Percentiles rank a stretch among this genome's conserved stretches.
Conservation (phyloP, 1,140 invertebrate species). For the Drosophila micromelanica region DNA sequence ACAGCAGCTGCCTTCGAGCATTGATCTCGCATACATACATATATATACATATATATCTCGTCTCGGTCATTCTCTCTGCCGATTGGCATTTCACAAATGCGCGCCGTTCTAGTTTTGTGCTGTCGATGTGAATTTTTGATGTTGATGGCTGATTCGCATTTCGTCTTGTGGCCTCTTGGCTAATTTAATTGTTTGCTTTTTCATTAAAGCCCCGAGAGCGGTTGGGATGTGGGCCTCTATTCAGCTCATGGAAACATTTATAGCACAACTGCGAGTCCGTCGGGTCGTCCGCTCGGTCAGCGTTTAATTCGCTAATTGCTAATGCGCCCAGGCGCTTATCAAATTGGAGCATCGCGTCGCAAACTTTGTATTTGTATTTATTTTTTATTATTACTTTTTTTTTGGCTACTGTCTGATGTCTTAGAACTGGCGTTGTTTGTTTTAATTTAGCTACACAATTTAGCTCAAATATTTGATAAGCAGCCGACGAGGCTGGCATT, state of each 20-base stretch:
- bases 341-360: constrained; percentile 75
- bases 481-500: constrained; percentile 36
- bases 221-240: constrained; percentile 48
- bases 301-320: constrained; percentile 80
- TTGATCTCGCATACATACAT: constrained; percentile 58
- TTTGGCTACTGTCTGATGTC: constrained; percentile 49
- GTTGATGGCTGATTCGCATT: constrained; percentile 60
- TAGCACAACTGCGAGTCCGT: constrained; percentile 54
- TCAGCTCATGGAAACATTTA: constrained; percentile 80
- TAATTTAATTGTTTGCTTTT: constrained; percentile 81
- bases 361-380: constrained; percentile 53
- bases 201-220: constrained; percentile 62
- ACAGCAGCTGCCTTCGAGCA: constrained; percentile 69
- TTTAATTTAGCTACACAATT: constrained; percentile 79
- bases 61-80: constrained; percentile 26
- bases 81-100: constrained; percentile 77
- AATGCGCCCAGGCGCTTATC: constrained; percentile 74
- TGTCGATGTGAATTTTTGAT: constrained; percentile 37
- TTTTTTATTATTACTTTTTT: constrained; percentile 23
- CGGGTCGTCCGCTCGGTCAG: constrained; percentile 21
- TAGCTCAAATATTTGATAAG: constrained; percentile 80
- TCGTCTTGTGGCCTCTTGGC: constrained; percentile 67
- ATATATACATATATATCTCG: constrained; percentile 19
- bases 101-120: constrained; percentile 72
- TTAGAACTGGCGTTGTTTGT: constrained; percentile 46